phyloP scores from a whole-genome alignment of 2,888 invertebrate genomes.

The Sinodicranocentrus sp. region DNA sequence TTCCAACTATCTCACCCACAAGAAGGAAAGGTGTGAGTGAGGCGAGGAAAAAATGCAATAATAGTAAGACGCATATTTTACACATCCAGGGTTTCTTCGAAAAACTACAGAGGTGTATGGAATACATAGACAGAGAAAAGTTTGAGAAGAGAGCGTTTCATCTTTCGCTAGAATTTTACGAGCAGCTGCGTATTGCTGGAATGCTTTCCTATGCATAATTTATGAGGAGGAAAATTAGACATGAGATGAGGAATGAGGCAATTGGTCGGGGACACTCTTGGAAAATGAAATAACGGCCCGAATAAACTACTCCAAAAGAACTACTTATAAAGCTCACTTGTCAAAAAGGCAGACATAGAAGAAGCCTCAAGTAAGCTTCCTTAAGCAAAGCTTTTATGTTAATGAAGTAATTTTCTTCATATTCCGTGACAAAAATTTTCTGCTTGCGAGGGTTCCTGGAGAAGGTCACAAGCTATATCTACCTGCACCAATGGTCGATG shows the following conservation, averaged over 20 bases:
- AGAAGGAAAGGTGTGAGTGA: constrained; percentile 1
- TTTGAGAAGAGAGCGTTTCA: background rate
- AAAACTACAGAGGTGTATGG: no score
- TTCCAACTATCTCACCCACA: background rate
- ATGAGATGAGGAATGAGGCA: constrained; percentile 34
- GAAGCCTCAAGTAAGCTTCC: no score
- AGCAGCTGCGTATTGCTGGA: constrained; percentile 42
- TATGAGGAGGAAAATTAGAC: constrained; percentile 51
- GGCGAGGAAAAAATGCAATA: no score
- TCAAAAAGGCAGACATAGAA: no score
- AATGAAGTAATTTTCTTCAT: constrained; percentile 46
- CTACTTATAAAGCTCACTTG: no score
- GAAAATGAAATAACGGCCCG: background rate
- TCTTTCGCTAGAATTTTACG: no score
- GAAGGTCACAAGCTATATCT: no score
- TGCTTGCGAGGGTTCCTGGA: no score
- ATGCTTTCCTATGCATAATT: constrained; percentile 47
- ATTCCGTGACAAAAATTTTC: constrained; percentile 35
- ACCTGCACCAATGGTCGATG: background rate
- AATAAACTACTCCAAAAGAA: no score
- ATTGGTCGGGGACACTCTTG: constrained; percentile 12
- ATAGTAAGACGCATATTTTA: no score
- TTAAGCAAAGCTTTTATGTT: constrained; percentile 35
- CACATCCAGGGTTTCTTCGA: no score
- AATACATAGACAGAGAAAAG: background rate